phyloP scores from a whole-genome alignment of 1,140 invertebrate species.

The Scaptomyza pallida region DNA sequence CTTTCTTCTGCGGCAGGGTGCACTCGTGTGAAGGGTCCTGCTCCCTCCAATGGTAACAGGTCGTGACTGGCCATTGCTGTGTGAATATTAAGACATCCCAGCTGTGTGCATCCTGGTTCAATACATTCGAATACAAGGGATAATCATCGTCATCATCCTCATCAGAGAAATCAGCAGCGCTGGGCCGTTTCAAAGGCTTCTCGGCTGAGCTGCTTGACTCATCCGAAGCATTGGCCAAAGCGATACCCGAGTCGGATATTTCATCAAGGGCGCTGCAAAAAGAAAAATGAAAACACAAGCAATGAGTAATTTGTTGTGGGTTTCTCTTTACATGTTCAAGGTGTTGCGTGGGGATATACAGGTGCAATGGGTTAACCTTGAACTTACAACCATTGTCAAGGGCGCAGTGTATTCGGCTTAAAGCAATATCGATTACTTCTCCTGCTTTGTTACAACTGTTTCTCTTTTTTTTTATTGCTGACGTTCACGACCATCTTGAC shows the following conservation, averaged over 20 bases:
- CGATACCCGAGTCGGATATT: slow-evolving; percentile 25
- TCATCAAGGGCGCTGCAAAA: slow-evolving; percentile 32
- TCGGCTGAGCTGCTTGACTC: slow-evolving; percentile 41
- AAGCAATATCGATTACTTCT: slow-evolving; percentile 32
- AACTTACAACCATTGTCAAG: slow-evolving; percentile 35
- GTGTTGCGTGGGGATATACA: not conserved
- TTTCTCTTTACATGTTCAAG: not conserved
- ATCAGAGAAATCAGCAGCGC: slow-evolving; percentile 42
- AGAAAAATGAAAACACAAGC: slow-evolving; percentile 1
- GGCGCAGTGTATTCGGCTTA: slow-evolving; percentile 6
- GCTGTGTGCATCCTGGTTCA: slow-evolving; percentile 63
- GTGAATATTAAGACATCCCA: slow-evolving; percentile 92
- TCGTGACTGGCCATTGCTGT: slow-evolving; percentile 91
- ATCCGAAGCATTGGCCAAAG: slow-evolving; percentile 32
- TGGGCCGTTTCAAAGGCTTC: slow-evolving; percentile 30
- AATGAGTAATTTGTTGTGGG: slow-evolving; percentile 25
- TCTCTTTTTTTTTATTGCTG: slow-evolving; percentile 7
- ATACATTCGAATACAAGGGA: not conserved
- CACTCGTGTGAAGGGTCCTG: slow-evolving; percentile 87
- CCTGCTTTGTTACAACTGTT: not conserved
- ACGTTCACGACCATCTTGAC: slow-evolving; percentile 8
- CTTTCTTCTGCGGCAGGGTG: slow-evolving; percentile 86
- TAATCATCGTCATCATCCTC: slow-evolving; percentile 46
- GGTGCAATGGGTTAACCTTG: slow-evolving; percentile 37
- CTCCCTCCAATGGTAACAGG: slow-evolving; percentile 89